Conservation (phyloP, 2,888 invertebrate species). For the Suillia variegata region DNA sequence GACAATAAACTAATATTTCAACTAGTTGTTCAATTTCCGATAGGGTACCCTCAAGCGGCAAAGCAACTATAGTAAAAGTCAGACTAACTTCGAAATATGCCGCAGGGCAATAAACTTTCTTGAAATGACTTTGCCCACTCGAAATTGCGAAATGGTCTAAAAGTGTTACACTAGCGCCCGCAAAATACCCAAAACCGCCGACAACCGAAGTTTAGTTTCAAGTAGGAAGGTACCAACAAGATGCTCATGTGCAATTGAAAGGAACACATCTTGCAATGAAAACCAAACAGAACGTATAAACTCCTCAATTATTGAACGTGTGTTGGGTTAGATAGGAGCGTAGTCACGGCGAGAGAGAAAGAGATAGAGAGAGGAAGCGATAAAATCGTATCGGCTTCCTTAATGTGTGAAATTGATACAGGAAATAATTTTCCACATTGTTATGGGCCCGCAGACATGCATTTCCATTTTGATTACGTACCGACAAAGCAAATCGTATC, state of each 20-base stretch:
- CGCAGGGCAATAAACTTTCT: conserved; percentile 14
- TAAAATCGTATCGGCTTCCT: conserved; percentile 61
- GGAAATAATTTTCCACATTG: conserved; percentile 60
- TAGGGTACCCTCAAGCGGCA: no score
- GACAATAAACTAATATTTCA: no score
- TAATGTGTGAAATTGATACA: conserved; percentile 60
- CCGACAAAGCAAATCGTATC: not conserved
- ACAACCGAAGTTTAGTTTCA: not conserved
- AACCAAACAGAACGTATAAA: conserved; percentile 32
- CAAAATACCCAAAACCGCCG: not conserved
- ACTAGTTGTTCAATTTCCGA: no score
- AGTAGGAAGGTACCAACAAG: no score
- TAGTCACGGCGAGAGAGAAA: no score
- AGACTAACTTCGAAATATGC: conserved; percentile 15
- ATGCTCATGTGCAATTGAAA: no score
- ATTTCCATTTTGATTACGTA: not conserved
- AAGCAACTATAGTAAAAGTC: no score
- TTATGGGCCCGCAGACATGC: conserved; percentile 47
- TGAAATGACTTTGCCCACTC: conserved; percentile 14
- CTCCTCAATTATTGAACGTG: conserved; percentile 58
- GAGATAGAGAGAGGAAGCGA: conserved; percentile 56
- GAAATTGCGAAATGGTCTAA: not conserved
- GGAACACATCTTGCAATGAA: not conserved
- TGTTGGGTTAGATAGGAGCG: no score
- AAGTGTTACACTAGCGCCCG: not conserved